Percentiles rank a stretch among this genome's conserved stretches.
These are phyloP conservation scores for Luehdorfia chinensis DNA, from an alignment of 1,140 invertebrate genomes.

Conservation along the genomic window DNA sequence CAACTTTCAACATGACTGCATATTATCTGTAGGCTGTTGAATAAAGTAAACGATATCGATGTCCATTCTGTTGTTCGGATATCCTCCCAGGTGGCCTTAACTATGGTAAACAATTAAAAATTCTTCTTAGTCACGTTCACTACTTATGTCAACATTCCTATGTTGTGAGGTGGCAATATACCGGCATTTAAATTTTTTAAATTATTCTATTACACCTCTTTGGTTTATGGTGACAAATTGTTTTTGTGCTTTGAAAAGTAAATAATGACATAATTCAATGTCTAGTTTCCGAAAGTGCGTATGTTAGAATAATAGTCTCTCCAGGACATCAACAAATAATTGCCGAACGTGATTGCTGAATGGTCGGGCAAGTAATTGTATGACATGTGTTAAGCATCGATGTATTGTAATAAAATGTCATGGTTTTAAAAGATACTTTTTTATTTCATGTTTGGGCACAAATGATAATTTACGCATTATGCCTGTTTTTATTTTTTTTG, in stretches of 20 bases:
- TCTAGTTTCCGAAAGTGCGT: no score
- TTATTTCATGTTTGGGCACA: no score
- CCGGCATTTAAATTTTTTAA: slow-evolving; percentile 11
- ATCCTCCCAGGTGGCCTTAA: slow-evolving; percentile 1
- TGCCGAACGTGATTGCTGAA: slow-evolving; percentile 10
- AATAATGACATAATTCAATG: background rate
- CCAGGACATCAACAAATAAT: slow-evolving; percentile 10
- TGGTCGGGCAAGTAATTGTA: background rate
- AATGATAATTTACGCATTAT: no score
- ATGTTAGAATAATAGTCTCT: background rate
- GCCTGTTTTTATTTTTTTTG: no score
- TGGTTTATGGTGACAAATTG: slow-evolving; percentile 4
- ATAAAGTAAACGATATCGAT: slow-evolving; percentile 1
- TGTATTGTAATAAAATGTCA: no score
- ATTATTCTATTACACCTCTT: background rate
- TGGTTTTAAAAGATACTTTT: no score
- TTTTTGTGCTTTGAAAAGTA: background rate
- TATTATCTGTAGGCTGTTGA: background rate
- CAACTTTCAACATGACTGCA: no score
- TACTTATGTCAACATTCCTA: slow-evolving; percentile 9
- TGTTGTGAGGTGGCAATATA: slow-evolving; percentile 4
- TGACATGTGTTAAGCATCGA: background rate
- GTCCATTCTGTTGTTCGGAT: background rate
- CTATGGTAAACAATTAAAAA: background rate
- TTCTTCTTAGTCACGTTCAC: slow-evolving; percentile 10